A percentile compares a stretch with the other conserved stretches of the same genome.
Evolutionary conservation across 2,888 invertebrate species (phyloP).

Genomic region (Tridacna crocea): DNA sequence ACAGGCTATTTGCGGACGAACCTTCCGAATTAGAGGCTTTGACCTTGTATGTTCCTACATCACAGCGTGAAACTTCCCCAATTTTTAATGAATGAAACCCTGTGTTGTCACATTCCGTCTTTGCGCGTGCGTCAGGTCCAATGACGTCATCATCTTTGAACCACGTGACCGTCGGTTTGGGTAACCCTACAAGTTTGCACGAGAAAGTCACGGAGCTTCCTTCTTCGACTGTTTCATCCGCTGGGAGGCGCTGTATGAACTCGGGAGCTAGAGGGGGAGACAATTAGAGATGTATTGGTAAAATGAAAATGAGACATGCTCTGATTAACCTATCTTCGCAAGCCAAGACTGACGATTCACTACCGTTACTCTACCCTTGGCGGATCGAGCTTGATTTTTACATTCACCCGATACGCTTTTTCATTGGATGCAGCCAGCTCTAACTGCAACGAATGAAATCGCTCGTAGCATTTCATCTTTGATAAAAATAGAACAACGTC

Average conservation of each 20-base stretch:
- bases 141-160: conserved; percentile 73
- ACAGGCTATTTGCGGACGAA: conserved; percentile 74
- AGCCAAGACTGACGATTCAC: too few relatives aligned
- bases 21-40: conserved; percentile 77
- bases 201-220: conserved; percentile 70
- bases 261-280: conserved; percentile 66
- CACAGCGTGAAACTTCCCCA: conserved; percentile 72
- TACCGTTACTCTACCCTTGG: too few relatives aligned
- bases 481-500: too few relatives aligned
- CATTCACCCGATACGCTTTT: too few relatives aligned
- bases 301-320: too few relatives aligned
- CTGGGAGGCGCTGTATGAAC: conserved; percentile 70
- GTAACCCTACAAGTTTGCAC: conserved; percentile 74
- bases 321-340: too few relatives aligned
- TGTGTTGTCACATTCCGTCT: conserved; percentile 61
- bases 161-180: conserved; percentile 72
- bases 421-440: too few relatives aligned
- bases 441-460: too few relatives aligned
- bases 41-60: conserved; percentile 76
- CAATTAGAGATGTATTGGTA: too few relatives aligned
- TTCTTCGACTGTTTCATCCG: conserved; percentile 73
- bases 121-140: conserved; percentile 64
- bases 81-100: conserved; percentile 70
- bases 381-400: too few relatives aligned
- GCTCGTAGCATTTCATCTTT: too few relatives aligned